Conservation (phyloP, 2,888 invertebrate genomes). For the Leptinotarsa tumamoca region DNA sequence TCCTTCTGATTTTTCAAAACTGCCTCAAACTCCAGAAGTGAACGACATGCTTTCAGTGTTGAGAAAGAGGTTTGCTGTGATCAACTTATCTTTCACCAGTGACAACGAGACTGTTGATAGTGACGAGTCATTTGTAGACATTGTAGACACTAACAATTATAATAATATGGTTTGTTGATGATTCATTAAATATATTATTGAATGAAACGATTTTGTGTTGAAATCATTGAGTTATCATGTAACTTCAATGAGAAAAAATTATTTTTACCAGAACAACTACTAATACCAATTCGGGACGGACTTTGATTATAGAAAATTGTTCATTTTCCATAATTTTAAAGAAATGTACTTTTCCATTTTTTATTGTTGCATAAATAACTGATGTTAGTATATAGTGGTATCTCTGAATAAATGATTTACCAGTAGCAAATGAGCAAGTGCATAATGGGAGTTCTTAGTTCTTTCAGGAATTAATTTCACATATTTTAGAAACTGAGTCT, state of each 20-base stretch:
- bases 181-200: neutral
- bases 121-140: neutral
- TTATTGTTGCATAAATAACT: neutral
- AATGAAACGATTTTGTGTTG: neutral
- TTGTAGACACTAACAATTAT: slow-evolving; percentile 3
- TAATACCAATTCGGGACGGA: neutral
- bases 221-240: neutral
- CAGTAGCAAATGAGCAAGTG: too few species aligned
- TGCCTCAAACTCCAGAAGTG: slow-evolving; percentile 48
- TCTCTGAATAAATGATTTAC: neutral
- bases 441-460: too few species aligned
- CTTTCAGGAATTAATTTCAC: too few species aligned
- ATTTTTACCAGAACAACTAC: too few species aligned
- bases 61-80: slow-evolving; percentile 54
- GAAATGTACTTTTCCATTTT: neutral
- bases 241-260: neutral
- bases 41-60: slow-evolving; percentile 54
- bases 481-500: too few species aligned
- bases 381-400: neutral
- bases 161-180: slow-evolving; percentile 4
- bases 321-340: neutral
- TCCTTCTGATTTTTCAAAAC: slow-evolving; percentile 34
- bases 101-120: slow-evolving; percentile 6
- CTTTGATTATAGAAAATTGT: neutral
- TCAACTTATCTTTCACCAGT: slow-evolving; percentile 51